Conservation (phyloP, 2,797 vertebrate genomes). For the Sebastes itinus region DNA sequence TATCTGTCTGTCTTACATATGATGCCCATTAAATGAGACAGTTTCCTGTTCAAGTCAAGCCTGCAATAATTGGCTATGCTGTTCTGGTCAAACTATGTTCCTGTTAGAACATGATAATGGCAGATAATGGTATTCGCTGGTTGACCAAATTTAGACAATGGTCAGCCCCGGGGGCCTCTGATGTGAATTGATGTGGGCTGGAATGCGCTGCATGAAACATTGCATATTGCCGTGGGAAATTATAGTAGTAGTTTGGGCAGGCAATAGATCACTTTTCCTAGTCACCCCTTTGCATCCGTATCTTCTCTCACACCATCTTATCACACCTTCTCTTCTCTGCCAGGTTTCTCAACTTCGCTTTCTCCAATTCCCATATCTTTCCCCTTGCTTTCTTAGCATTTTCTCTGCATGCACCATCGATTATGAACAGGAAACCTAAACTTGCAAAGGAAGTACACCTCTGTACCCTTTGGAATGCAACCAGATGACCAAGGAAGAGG, state of each 20-base stretch:
- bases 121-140: conserved; percentile 24
- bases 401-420: conserved; percentile 57
- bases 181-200: conserved; percentile 22
- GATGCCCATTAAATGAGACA: not conserved
- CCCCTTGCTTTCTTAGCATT: conserved; percentile 7
- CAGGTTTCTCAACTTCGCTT: not conserved
- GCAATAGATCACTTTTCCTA: not conserved
- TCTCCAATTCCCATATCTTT: conserved; percentile 35
- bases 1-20: not conserved
- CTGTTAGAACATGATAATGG: not conserved
- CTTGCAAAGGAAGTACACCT: conserved; percentile 64
- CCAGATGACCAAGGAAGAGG: conserved; percentile 68
- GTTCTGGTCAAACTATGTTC: not conserved
- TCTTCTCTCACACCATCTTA: not conserved
- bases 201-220: conserved; percentile 20
- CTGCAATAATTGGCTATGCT: not conserved
- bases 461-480: conserved; percentile 67
- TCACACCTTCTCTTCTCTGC: not conserved
- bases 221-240: conserved; percentile 6
- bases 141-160: conserved; percentile 42
- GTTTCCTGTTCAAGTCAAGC: too few species aligned
- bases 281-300: conserved; percentile 9
- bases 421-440: conserved; percentile 68
- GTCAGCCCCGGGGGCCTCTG: not conserved
- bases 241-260: not conserved